Evolutionary conservation across 1,140 invertebrate species (phyloP).

Genomic region (Drosophila nannoptera): DNA sequence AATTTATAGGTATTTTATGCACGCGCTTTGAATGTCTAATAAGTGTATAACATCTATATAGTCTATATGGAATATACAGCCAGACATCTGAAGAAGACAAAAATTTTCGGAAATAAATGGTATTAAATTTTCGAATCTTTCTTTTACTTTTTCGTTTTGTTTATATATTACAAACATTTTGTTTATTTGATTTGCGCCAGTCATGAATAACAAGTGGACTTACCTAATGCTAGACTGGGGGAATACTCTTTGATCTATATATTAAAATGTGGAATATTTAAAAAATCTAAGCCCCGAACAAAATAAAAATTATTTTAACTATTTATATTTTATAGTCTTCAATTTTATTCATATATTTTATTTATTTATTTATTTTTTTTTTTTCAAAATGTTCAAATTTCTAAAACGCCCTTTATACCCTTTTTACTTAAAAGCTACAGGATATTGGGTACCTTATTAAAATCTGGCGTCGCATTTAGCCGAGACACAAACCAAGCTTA

Average conservation of each 20-base stretch:
- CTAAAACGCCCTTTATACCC: background rate
- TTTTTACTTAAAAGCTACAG: background rate
- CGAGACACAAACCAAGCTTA: constrained; percentile 31
- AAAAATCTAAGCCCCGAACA: too few relatives aligned
- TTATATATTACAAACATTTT: constrained; percentile 27
- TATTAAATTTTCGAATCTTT: too few relatives aligned
- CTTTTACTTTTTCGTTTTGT: constrained; percentile 10
- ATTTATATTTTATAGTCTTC: too few relatives aligned
- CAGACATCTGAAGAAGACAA: too few relatives aligned
- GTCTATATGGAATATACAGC: too few relatives aligned
- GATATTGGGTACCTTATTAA: background rate
- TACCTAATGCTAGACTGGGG: background rate
- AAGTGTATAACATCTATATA: constrained; percentile 1
- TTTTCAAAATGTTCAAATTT: too few relatives aligned
- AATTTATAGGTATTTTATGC: constrained; percentile 70
- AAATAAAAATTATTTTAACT: too few relatives aligned
- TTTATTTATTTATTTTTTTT: too few relatives aligned
- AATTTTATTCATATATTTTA: too few relatives aligned
- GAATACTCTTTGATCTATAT: background rate
- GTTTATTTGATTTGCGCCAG: constrained; percentile 21
- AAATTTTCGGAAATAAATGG: background rate
- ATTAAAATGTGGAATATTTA: too few relatives aligned
- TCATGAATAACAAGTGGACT: constrained; percentile 2
- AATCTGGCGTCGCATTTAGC: constrained; percentile 12
- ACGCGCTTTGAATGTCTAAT: constrained; percentile 66